Conservation (phyloP, 2,113 vertebrate genomes). For the Aythya baeri region DNA sequence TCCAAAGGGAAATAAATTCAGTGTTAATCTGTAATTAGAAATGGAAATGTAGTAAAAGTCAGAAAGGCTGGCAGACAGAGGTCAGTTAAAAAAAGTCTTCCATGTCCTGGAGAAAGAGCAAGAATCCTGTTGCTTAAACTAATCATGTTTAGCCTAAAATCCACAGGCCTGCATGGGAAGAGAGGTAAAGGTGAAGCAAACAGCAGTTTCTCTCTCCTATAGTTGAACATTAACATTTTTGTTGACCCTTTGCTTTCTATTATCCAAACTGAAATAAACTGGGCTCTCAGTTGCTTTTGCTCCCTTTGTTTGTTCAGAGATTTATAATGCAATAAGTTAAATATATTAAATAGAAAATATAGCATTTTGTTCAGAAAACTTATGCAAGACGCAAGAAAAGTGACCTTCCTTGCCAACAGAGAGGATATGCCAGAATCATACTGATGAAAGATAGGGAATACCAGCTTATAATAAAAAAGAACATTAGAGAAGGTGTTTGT, state of each 20-base stretch:
- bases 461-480: not conserved
- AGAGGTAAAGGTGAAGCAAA: not conserved
- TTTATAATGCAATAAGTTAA: constrained; percentile 77
- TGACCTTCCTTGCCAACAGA: not conserved
- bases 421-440: not conserved
- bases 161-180: not conserved
- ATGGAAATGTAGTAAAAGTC: not conserved
- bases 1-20: constrained; percentile 10
- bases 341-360: constrained; percentile 1
- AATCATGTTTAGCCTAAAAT: not conserved
- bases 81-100: not conserved
- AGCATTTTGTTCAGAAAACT: no score
- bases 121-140: not conserved
- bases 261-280: not conserved
- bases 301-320: constrained; percentile 65
- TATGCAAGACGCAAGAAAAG: not conserved
- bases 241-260: not conserved
- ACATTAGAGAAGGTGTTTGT: not conserved
- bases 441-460: not conserved
- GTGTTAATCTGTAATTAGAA: constrained; percentile 1
- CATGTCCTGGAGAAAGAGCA: not conserved
- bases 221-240: not conserved
- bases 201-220: not conserved
- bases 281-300: constrained; percentile 13
- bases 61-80: not conserved